Base-by-base conservation (phyloP, 2,888 invertebrate genomes). In the Camponotus fellah region DNA sequence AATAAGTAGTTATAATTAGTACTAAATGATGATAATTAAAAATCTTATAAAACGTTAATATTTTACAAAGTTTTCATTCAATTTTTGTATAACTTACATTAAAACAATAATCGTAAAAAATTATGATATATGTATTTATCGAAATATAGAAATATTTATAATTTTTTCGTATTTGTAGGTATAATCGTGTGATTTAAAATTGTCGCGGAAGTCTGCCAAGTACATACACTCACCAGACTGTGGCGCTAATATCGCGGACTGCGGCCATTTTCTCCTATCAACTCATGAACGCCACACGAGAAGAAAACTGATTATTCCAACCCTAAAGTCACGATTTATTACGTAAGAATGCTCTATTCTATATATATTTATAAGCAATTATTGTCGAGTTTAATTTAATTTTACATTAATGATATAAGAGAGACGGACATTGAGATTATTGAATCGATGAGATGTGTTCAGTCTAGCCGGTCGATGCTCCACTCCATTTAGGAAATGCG, bases 311-410 rank as follows among this genome's bases (percentile, higher is more conserved):
- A 87, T 84, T 85, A 77, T 85, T 86, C 26, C 66, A 82, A 69
- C n/a, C 49, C 66, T 21, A 62, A 68, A 84, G 75, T 46, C 53
- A 85, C 82, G 49, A 74, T 82, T 75, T 86, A 88, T 92, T 92
- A 93, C 89, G 91, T 92, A 93, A 92, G 90, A 32, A 82, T 75
- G 53, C 21, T 77, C 69, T 85, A 34, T 80, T 17, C 12, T 10
- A 32, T 34, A 26, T 34, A 26, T 26, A 26, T 26, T 26, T 79
- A 9, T 64, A 49, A 85, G 58, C 65, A 58, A 9, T 72, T 77
- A 58, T 9, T 56, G 14, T n/a, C 49, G 43, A 37, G 49, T 65
- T 43, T 17, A 10, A 9, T 3, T 65, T 21, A 1, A 43, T 64
- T 40, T 34, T 12, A 58, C 3, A 17, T 2, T 12, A 40, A 46